Conservation (phyloP, 2,888 invertebrate species). For the Agrotis puta region DNA sequence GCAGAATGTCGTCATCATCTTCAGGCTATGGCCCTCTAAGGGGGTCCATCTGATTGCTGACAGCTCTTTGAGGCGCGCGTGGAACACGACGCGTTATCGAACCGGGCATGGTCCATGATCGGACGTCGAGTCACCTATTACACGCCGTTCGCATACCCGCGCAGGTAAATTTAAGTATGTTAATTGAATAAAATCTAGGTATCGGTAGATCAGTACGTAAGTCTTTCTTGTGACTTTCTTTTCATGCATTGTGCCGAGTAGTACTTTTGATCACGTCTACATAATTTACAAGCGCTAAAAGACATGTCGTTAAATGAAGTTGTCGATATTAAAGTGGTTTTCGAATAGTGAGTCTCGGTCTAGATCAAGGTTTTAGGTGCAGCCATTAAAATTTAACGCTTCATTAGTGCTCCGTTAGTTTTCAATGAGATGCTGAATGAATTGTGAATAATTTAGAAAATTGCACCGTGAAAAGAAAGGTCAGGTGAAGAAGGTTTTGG, state of each 20-base stretch:
- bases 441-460: no score
- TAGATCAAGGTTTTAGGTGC: background rate
- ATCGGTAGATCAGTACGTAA: no score
- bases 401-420: background rate
- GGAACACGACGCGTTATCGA: no score
- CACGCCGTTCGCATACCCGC: no score
- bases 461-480: background rate
- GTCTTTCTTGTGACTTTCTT: background rate
- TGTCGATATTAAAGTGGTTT: conserved; percentile 4
- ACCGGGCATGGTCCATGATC: no score
- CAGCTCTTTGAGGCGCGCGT: no score
- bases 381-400: background rate
- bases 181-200: no score
- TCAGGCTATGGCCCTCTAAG: no score
- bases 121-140: no score
- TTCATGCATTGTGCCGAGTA: background rate
- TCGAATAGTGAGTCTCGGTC: conserved; percentile 15
- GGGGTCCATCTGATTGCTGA: no score
- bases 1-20: no score
- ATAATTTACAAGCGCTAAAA: background rate
- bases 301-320: background rate
- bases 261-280: background rate
- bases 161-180: no score
- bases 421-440: background rate
- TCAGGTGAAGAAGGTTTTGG: background rate